Base-by-base conservation (phyloP, 1,140 invertebrate genomes). In the Tachypleus tridentatus region DNA sequence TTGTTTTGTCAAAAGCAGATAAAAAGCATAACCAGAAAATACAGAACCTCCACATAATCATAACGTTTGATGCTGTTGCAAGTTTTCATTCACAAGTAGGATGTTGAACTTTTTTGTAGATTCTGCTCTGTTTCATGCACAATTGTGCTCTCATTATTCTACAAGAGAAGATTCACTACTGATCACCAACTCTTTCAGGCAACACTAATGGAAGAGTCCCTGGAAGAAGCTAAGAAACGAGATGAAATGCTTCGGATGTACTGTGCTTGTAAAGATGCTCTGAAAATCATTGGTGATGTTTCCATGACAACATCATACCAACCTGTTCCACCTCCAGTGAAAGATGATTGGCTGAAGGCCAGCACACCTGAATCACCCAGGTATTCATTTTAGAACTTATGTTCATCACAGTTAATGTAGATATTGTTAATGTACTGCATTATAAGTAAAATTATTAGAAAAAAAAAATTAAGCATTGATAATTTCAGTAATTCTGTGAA, bases 211-310 rank as follows among this genome's bases (percentile, higher is more conserved):
- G 97, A 99, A 78, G 97, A 99, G 77, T 96, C 93, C 5, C 87
- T 88, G 6, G 94, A 98, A 77, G 97, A 98, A 77, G 94, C 94
- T 5, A 82, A 88, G 71, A 94, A 96, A 77, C 84, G 97, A 64
- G 96, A 99, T 78, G 97, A 99, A 79, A 93, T 98, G 85, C 78
- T 99, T 70, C 85, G 94, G 64, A 98, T 99, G 93, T 99, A 99
- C 79, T 94, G 98, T 76, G 94, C 96, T 10, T 98, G 95, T 77
- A 98, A 99, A 80, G 96, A 99, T 78, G 92, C 96, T 6, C 80
- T 99, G 62, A 83, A 84, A 72, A 99, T 99, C 69, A 99, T 99
- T 76, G 91, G 92, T 67, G 96, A 99, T 78, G 95, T 98, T 9
- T 93, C 92, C 8, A 95, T 96, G 86, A 89, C 91, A 49, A 98